These are phyloP conservation scores for Unio pictorum DNA, from an alignment of 2,888 invertebrate genomes.

Conservation along the genomic window DNA sequence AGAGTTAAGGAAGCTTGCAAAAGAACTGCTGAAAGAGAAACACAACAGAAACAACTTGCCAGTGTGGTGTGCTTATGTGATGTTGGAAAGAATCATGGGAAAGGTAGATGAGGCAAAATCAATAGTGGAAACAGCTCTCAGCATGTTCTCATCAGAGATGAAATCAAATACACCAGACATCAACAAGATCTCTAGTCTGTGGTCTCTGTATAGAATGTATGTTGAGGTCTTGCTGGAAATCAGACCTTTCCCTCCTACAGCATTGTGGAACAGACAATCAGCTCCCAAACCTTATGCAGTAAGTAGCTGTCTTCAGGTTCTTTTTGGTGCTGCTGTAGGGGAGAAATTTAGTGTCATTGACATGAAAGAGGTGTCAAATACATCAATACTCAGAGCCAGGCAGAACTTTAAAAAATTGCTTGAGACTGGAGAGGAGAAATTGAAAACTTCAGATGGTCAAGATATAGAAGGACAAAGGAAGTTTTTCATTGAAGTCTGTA, in stretches of 20 bases:
- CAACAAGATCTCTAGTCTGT: conserved; percentile 23
- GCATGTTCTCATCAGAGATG: conserved; percentile 40
- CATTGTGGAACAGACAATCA: conserved; percentile 9
- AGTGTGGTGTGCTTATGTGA: conserved; percentile 66
- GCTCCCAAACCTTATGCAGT: conserved; percentile 11
- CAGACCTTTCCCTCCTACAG: conserved; percentile 3
- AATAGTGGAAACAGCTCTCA: conserved; percentile 60
- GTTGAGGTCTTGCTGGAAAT: conserved; percentile 45
- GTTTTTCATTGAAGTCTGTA: conserved; percentile 27
- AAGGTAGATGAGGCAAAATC: conserved; percentile 59
- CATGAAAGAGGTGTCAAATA: conserved; percentile 12
- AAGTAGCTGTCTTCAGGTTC: conserved; percentile 22
- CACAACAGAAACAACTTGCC: conserved; percentile 66
- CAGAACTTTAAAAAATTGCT: conserved; percentile 26
- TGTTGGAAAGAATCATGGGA: conserved; percentile 57
- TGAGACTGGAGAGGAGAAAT: conserved; percentile 8
- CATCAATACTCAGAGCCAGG: conserved; percentile 30
- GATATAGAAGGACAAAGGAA: background rate
- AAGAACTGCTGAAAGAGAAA: conserved; percentile 63
- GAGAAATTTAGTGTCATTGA: conserved; percentile 31
- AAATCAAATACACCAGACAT: conserved; percentile 7
- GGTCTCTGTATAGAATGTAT: conserved; percentile 40
- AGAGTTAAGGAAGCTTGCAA: conserved; percentile 62
- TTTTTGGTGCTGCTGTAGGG: conserved; percentile 39
- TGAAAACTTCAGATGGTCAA: conserved; percentile 1